Evolutionary conservation across 2,113 vertebrate genomes (phyloP).

Genomic region (Climacteris rufus): DNA sequence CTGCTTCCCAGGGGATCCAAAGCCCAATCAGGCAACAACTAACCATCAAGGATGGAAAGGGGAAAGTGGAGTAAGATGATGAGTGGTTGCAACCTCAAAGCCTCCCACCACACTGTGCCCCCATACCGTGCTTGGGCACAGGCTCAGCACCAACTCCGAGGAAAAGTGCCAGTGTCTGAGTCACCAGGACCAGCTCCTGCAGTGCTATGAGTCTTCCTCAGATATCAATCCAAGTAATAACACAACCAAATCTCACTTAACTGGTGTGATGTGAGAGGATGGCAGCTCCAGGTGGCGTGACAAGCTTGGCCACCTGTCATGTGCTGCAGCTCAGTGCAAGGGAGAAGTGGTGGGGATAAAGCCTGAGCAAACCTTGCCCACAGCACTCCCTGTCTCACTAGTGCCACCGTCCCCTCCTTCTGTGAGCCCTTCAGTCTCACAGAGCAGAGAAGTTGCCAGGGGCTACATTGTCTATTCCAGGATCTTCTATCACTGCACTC

Average conservation of each 20-base stretch:
- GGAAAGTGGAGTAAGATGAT: background rate
- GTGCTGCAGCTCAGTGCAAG: background rate
- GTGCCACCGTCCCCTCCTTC: background rate
- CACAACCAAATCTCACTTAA: background rate
- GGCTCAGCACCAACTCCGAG: background rate
- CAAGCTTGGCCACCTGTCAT: background rate
- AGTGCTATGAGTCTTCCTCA: background rate
- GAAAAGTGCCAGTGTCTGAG: background rate
- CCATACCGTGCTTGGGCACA: background rate
- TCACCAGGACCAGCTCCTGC: background rate
- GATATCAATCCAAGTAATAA: background rate
- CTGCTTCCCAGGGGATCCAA: background rate
- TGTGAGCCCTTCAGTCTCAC: background rate
- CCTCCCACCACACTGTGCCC: rapidly evolving
- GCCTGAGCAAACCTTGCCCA: background rate
- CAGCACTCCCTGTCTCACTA: background rate
- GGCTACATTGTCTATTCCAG: background rate
- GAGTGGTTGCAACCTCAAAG: background rate
- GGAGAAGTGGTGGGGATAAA: background rate
- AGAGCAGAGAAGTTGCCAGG: background rate
- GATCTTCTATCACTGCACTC: background rate
- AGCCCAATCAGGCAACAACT: background rate
- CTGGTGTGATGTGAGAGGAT: background rate
- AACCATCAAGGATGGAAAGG: background rate
- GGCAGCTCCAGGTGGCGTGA: background rate